phyloP scores from a whole-genome alignment of 1,140 invertebrate species.

The Catajapyx aquilonaris region DNA sequence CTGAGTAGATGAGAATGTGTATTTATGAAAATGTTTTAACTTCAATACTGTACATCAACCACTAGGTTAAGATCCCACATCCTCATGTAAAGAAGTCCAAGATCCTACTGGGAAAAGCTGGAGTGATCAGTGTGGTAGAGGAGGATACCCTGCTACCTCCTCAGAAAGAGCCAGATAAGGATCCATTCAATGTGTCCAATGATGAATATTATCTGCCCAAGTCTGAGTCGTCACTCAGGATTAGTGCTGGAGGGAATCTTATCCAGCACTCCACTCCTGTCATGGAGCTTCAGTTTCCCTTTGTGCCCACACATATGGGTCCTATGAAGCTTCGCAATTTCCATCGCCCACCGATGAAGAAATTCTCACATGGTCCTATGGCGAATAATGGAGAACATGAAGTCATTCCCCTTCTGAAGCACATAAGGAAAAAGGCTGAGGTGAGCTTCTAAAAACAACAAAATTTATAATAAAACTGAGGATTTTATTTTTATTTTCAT shows the following conservation, averaged over 20 bases:
- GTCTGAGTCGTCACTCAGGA: constrained; percentile 47
- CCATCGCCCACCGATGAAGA: constrained; percentile 75
- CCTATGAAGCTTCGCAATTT: constrained; percentile 69
- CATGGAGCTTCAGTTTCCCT: constrained; percentile 81
- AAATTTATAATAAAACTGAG: too few species aligned
- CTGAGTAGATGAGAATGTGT: too few species aligned
- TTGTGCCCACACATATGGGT: constrained; percentile 84
- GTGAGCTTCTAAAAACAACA: too few species aligned
- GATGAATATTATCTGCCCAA: constrained; percentile 90
- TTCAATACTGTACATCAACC: constrained; percentile 13
- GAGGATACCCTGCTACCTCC: constrained; percentile 75
- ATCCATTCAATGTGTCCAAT: constrained; percentile 97
- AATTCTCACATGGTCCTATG: constrained; percentile 62
- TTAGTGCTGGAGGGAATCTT: constrained; percentile 56
- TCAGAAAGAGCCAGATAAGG: constrained; percentile 62
- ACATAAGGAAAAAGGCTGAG: constrained; percentile 81
- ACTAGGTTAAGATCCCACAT: constrained; percentile 78
- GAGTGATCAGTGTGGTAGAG: constrained; percentile 80
- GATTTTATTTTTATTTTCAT: too few species aligned
- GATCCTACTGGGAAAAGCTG: constrained; percentile 83
- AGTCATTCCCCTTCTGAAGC: constrained; percentile 62
- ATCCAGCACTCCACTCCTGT: constrained; percentile 96
- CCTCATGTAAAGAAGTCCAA: constrained; percentile 93
- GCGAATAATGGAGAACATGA: constrained; percentile 44
- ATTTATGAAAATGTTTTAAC: too few species aligned